Evolutionary conservation across 1,140 invertebrate genomes (phyloP), one percentile per base, ranked within the genome.

Genomic region (Meteorus sp.): DNA sequence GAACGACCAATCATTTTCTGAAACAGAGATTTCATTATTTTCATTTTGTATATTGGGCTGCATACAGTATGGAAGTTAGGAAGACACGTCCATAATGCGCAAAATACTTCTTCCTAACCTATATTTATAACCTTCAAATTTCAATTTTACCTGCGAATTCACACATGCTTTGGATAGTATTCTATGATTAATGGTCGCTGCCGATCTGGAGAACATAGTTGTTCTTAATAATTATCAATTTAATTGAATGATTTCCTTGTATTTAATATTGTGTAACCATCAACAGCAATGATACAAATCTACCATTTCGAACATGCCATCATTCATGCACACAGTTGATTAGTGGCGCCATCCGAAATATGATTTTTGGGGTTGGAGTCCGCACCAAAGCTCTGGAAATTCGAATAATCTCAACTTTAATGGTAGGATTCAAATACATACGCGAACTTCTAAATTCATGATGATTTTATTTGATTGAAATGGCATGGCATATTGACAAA

Each of bases 61-160:
- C n/a, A 51, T 1, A 13, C 9, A n/a, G n/a, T 48, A 0, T 19
- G 13, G 23, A 29, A 0, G 15, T 33, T 13, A 25, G 19, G 19
- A 22, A 15, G 5, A 31, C 47, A 13, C 15, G n/a, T 11, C 25
- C n/a, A 39, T 37, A 25, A n/a, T 13, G 29, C 20, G 13, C n/a
- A 39, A 48, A 25, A n/a, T 13, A 43, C 20, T 20, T 45, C 5
- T 53, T 53, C n/a, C 7, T 37, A 22, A 60, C 17, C 13, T 15
- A 13, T 15, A 8, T 17, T 45, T 39, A 52, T 63, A 63, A 59
- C 56, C 56, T 63, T 29, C 13, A 47, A 50, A n/a, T 15, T 17
- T 7, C n/a, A n/a, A n/a, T 52, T 43, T 59, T 59, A 63, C 61
- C 51, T 59, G 56, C 43, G 53, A 59, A 48, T 35, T 29, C 8